A percentile compares a stretch with the other conserved stretches of the same genome.
phyloP scores from a whole-genome alignment of 2,888 invertebrate genomes.

The Neoitamus cyanurus region DNA sequence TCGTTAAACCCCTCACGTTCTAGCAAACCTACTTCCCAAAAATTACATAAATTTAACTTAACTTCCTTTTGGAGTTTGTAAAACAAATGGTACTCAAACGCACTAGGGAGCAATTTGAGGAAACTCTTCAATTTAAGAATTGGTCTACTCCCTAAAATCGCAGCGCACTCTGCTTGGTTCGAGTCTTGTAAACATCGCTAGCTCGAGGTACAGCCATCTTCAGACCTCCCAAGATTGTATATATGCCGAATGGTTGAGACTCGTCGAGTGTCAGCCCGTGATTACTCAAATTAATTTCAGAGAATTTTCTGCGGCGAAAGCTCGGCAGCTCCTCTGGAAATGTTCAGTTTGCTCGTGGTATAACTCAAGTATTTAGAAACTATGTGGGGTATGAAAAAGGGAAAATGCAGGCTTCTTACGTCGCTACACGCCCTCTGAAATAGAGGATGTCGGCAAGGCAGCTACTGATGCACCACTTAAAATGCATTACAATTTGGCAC shows the following conservation, averaged over 20 bases:
- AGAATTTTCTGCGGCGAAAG: background rate
- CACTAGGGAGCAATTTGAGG: background rate
- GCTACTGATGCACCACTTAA: constrained; percentile 21
- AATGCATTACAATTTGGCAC: constrained; percentile 26
- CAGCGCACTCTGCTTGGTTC: background rate
- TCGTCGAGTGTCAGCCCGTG: constrained; percentile 1
- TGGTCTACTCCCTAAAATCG: background rate
- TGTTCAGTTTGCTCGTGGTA: background rate
- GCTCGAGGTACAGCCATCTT: background rate
- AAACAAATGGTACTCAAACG: background rate
- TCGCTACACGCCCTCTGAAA: background rate
- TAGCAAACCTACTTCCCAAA: no score
- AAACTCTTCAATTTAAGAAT: background rate
- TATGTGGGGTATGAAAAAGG: background rate
- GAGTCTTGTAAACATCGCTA: background rate
- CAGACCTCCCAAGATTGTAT: background rate
- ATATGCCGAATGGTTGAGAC: background rate
- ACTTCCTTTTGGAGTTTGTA: background rate
- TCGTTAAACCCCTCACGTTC: no score
- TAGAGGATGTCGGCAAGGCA: background rate
- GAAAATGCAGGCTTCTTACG: background rate
- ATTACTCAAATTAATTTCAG: constrained; percentile 1
- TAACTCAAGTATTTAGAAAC: background rate
- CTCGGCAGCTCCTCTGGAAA: background rate
- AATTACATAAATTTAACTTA: background rate